These are phyloP conservation scores for Barypeithes pellucidus DNA, from an alignment of 2,888 invertebrate species.

Conservation along the genomic window DNA sequence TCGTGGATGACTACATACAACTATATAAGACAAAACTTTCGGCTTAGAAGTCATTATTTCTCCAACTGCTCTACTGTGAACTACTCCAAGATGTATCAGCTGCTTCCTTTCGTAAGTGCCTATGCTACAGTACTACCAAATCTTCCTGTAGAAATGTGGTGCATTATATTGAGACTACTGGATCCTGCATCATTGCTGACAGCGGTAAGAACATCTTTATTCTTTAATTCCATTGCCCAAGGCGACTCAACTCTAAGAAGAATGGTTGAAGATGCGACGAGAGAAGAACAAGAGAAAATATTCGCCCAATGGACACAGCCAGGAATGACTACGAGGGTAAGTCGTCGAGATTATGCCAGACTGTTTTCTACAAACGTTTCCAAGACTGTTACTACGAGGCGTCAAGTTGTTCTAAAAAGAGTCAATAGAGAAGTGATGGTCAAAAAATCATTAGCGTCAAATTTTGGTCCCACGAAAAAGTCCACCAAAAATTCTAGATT, in stretches of 20 bases:
- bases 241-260: too few relatives aligned
- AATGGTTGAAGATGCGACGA: not conserved
- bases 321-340: constrained; percentile 2
- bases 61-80: not conserved
- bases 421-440: too few relatives aligned
- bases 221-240: too few relatives aligned
- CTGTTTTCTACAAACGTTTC: not conserved
- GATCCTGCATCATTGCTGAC: not conserved
- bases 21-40: not conserved
- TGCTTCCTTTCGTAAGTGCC: constrained; percentile 13
- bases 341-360: constrained; percentile 3
- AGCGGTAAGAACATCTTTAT: not conserved
- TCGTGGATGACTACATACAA: constrained; percentile 72
- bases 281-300: not conserved
- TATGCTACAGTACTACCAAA: not conserved
- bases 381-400: not conserved
- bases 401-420: not conserved
- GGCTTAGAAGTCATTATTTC: constrained; percentile 62
- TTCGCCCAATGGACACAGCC: not conserved
- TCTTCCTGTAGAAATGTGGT: constrained; percentile 19
- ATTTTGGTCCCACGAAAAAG: not conserved
- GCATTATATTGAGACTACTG: constrained; percentile 2
- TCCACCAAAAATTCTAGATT: too few relatives aligned
- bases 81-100: constrained; percentile 16
- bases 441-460: too few relatives aligned